phyloP scores from a whole-genome alignment of 1,140 invertebrate species.

The Pseudomyrmex gracilis region DNA sequence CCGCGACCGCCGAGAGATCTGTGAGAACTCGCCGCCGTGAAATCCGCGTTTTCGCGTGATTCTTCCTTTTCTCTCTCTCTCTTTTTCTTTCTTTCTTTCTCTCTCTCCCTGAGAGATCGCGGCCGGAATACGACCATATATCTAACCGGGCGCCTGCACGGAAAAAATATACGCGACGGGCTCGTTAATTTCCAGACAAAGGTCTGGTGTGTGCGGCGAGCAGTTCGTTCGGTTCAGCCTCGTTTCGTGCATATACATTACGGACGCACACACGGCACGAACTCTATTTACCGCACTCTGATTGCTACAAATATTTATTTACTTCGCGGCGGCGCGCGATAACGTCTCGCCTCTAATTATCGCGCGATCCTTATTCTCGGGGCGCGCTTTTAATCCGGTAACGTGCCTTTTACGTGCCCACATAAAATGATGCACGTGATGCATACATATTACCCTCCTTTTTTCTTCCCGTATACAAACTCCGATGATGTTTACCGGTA shows the following conservation, averaged over 20 bases:
- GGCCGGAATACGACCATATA: constrained; percentile 42
- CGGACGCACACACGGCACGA: neutral
- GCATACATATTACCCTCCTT: neutral
- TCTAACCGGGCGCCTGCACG: constrained; percentile 23
- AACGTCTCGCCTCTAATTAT: constrained; percentile 46
- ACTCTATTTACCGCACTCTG: constrained; percentile 50
- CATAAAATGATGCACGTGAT: neutral
- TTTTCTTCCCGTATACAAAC: neutral
- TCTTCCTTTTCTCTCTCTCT: no score
- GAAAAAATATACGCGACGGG: constrained; percentile 49
- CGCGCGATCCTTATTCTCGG: neutral
- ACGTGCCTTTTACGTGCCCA: neutral
- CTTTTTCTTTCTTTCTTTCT: no score
- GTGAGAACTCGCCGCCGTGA: constrained; percentile 20
- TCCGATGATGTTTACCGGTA: constrained; percentile 15
- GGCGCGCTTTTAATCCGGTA: constrained; percentile 33
- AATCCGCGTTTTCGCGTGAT: constrained; percentile 29
- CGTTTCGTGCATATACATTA: neutral
- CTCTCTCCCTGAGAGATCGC: constrained; percentile 14
- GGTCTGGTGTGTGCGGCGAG: constrained; percentile 17
- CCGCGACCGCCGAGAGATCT: neutral
- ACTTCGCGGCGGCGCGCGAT: constrained; percentile 9
- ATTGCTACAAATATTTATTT: constrained; percentile 59
- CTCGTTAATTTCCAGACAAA: constrained; percentile 56
- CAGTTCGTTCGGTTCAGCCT: constrained; percentile 27